Evolutionary conservation across 2,113 vertebrate species (phyloP).

Genomic region (Oryctolagus cuniculus): mOryCun1.1 NC_091432.1:50635001-50635500

Average conservation of each 20-base stretch:
- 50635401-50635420: background rate
- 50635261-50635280: background rate
- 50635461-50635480: background rate
- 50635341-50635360: background rate
- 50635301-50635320: background rate
- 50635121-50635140: background rate
- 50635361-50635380: background rate
- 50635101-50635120: background rate
- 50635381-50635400: background rate
- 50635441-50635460: background rate
- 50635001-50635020: background rate
- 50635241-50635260: background rate
- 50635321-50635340: background rate
- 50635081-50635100: background rate
- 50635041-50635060: background rate
- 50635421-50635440: background rate
- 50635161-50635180: constrained; percentile 26
- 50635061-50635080: background rate
- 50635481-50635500: background rate
- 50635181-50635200: constrained; percentile 15
- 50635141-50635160: constrained; percentile 2
- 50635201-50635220: background rate
- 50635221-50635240: background rate
- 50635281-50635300: background rate
- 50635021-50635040: background rate